Percentiles rank a stretch among this genome's conserved stretches.
These are phyloP conservation scores for Polypedilum vanderplanki DNA, from an alignment of 1,140 invertebrate genomes.

Conservation along the genomic window DNA sequence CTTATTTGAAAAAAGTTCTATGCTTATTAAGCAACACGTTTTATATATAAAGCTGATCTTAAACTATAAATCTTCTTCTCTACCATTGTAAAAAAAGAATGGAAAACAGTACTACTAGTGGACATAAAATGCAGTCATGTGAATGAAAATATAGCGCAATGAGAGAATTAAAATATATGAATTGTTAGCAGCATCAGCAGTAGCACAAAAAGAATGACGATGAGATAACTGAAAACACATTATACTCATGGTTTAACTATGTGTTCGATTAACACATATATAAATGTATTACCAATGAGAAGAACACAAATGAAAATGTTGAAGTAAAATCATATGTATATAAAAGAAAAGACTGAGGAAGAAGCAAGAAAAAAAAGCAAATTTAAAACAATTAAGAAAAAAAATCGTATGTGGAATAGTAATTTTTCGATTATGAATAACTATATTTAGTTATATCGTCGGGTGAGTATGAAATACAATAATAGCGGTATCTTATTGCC, in stretches of 20 bases:
- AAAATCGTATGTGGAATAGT: no score
- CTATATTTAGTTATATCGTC: no score
- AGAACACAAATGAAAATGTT: not conserved
- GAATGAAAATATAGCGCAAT: not conserved
- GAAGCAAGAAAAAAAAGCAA: not conserved
- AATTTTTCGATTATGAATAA: no score
- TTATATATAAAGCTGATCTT: no score
- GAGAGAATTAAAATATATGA: not conserved
- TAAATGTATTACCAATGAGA: not conserved
- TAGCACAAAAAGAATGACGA: no score
- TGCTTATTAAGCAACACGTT: no score
- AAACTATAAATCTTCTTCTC: not conserved
- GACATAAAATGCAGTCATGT: not conserved
- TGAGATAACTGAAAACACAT: no score
- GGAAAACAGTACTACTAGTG: not conserved
- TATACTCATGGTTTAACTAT: no score
- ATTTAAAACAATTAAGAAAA: no score
- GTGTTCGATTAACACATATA: conserved; percentile 2
- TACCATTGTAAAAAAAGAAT: not conserved
- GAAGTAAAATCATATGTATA: not conserved
- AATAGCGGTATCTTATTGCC: no score
- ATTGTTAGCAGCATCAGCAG: not conserved
- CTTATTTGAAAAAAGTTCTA: no score
- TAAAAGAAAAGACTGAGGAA: not conserved
- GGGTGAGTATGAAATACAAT: no score